Conservation (phyloP, 2,797 vertebrate genomes). For the Rhinichthys osculus region DNA sequence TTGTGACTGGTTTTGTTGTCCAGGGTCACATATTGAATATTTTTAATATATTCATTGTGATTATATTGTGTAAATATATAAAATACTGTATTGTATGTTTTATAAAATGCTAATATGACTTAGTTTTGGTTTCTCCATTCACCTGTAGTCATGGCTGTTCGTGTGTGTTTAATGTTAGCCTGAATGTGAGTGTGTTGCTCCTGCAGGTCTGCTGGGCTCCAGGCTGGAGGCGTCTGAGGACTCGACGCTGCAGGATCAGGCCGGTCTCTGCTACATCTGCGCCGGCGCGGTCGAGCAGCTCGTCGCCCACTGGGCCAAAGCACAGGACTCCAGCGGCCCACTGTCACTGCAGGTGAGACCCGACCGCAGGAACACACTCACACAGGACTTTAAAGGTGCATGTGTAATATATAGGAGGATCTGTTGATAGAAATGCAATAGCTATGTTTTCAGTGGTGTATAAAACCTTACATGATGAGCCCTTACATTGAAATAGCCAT, state of each 20-base stretch:
- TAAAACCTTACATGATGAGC: no score
- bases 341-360: conserved; percentile 91
- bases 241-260: conserved; percentile 82
- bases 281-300: conserved; percentile 95
- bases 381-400: not conserved
- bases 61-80: no score
- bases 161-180: not conserved
- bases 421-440: no score
- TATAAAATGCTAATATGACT: no score
- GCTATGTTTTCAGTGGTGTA: no score
- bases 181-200: not conserved
- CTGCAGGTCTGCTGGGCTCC: conserved; percentile 86
- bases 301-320: conserved; percentile 90
- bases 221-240: conserved; percentile 88
- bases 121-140: not conserved
- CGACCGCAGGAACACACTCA: not conserved
- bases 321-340: conserved; percentile 83
- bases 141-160: not conserved
- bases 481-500: no score
- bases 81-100: no score
- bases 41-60: no score
- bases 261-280: conserved; percentile 96
- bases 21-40: no score
- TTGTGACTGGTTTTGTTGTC: no score
- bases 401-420: no score